Conservation (phyloP, 2,113 vertebrate genomes). For the Taurulus bubalis region DNA sequence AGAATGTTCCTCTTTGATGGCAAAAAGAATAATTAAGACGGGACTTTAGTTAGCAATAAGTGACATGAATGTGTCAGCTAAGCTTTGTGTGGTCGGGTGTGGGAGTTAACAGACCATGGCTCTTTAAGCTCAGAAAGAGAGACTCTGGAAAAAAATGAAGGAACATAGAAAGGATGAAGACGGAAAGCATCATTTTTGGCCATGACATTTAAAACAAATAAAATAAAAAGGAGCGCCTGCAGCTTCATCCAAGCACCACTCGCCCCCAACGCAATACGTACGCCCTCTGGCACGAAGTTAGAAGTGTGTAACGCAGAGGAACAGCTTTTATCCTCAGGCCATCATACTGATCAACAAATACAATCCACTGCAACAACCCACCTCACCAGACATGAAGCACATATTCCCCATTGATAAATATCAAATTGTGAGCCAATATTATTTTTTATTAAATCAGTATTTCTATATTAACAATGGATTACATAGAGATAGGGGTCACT, state of each 20-base stretch:
- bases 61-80: constrained; percentile 13
- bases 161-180: constrained; percentile 3
- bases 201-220: not conserved
- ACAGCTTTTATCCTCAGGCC: constrained; percentile 1
- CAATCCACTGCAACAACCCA: not conserved
- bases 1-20: not conserved
- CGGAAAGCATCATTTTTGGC: constrained; percentile 3
- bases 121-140: constrained; percentile 2
- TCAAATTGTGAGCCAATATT: not conserved
- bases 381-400: not conserved
- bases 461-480: not conserved
- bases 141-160: constrained; percentile 6
- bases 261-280: not conserved
- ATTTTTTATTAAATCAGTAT: not conserved
- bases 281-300: not conserved
- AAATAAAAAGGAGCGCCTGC: not conserved
- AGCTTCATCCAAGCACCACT: not conserved
- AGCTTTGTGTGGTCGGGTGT: not conserved
- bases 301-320: not conserved
- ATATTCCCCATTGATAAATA: not conserved
- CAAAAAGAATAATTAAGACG: not conserved
- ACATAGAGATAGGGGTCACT: not conserved
- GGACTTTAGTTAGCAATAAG: not conserved
- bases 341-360: not conserved
- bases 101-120: not conserved